Evolutionary conservation across 2,113 vertebrate genomes (phyloP).

Genomic region (Mola mola): DNA sequence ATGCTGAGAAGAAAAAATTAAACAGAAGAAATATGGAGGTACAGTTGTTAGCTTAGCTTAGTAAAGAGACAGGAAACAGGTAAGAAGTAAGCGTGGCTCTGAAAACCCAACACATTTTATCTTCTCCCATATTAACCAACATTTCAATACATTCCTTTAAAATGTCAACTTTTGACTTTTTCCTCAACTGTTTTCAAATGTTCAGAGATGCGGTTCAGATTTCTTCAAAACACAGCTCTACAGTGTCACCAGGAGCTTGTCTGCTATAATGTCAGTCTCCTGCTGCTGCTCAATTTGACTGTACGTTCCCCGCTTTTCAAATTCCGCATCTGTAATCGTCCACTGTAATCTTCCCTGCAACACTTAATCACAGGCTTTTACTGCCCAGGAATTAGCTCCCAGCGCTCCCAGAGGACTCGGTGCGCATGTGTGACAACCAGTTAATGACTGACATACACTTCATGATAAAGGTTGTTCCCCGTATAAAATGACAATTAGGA

Average conservation of each 20-base stretch:
- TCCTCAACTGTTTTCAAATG: no score
- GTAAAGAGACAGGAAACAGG: no score
- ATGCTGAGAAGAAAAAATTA: no score
- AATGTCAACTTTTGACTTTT: no score
- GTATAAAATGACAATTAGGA: neutral
- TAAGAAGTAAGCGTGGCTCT: no score
- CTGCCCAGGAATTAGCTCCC: conserved; percentile 62
- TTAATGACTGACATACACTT: conserved; percentile 64
- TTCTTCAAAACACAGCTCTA: conserved; percentile 5
- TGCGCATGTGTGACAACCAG: conserved; percentile 19
- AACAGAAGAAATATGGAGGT: no score
- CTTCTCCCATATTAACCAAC: no score
- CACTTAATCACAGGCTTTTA: conserved; percentile 69
- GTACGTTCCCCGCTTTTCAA: conserved; percentile 45
- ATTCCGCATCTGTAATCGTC: conserved; percentile 71
- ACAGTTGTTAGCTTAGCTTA: no score
- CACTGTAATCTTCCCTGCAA: conserved; percentile 70
- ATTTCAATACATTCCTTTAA: no score
- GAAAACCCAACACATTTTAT: no score
- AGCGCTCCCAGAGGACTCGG: conserved; percentile 55
- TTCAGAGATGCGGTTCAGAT: no score
- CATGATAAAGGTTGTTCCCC: conserved; percentile 61
- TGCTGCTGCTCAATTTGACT: conserved; percentile 55
- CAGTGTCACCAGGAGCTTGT: conserved; percentile 19
- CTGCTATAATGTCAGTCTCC: conserved; percentile 35